phyloP scores from a whole-genome alignment of 2,113 vertebrate genomes.

The Melospiza melodia region DNA sequence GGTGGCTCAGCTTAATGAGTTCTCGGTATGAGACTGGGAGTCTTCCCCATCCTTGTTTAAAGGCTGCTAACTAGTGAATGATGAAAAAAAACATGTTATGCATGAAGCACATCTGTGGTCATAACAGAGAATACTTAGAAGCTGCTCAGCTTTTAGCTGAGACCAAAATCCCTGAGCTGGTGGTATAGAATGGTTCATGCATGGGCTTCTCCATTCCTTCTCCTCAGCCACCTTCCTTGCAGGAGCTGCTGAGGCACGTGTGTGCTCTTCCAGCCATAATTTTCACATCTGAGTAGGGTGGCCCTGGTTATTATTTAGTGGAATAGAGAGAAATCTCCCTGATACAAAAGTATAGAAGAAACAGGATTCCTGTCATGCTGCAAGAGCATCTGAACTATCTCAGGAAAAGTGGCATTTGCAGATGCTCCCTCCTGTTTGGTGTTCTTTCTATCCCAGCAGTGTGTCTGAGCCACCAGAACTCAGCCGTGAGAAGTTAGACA shows the following conservation, averaged over 20 bases:
- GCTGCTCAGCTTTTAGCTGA: background rate
- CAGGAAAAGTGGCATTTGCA: background rate
- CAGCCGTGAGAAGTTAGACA: background rate
- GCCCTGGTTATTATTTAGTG: background rate
- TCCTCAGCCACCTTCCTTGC: background rate
- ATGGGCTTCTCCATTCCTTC: background rate
- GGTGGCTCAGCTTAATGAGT: conserved; percentile 85
- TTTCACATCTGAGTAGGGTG: background rate
- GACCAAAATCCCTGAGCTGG: background rate
- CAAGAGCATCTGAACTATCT: background rate
- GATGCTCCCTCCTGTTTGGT: background rate
- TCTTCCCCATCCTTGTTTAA: background rate
- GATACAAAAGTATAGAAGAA: background rate
- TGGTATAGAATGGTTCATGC: background rate
- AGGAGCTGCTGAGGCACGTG: background rate
- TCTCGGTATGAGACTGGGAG: conserved; percentile 76
- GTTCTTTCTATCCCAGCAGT: background rate
- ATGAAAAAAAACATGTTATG: background rate
- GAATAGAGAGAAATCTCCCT: background rate
- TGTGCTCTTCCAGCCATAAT: background rate
- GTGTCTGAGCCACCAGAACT: background rate
- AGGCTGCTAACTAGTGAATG: background rate
- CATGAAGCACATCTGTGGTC: background rate
- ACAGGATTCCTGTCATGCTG: background rate
- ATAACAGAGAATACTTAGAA: background rate